Evolutionary conservation across 2,888 invertebrate genomes (phyloP).

Genomic region (Caenorhabditis drosophilae): DNA sequence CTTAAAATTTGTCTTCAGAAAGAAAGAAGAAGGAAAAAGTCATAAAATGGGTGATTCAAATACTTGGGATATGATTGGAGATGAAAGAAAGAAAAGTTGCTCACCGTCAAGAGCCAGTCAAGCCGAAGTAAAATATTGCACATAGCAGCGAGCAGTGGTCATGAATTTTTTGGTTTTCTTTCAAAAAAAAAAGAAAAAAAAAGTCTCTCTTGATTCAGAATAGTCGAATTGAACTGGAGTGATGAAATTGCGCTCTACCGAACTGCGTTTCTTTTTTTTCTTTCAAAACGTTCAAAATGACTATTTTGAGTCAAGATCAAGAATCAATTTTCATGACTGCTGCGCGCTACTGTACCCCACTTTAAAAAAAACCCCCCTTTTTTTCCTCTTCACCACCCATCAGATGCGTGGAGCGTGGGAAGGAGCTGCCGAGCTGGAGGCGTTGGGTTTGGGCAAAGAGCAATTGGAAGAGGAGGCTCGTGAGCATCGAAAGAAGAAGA

Average conservation of each 20-base stretch:
- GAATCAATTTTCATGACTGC: too few relatives aligned
- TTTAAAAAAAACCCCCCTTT: too few relatives aligned
- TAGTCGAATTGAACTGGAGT: too few relatives aligned
- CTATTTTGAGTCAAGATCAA: too few relatives aligned
- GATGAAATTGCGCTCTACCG: too few relatives aligned
- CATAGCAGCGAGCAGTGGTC: conserved; percentile 6
- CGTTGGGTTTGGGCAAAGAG: conserved; percentile 41
- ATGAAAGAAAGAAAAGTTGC: conserved; percentile 35
- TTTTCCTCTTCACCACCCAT: too few relatives aligned
- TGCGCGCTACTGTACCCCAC: too few relatives aligned
- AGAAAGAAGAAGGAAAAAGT: not conserved
- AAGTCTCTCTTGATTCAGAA: too few relatives aligned
- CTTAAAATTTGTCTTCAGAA: too few relatives aligned
- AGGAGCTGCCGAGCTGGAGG: conserved; percentile 40
- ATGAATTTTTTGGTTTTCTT: conserved; percentile 5
- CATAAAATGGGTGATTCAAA: conserved; percentile 49
- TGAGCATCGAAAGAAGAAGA: conserved; percentile 39
- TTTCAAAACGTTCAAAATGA: too few relatives aligned
- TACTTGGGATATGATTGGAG: conserved; percentile 64
- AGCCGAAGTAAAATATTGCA: conserved; percentile 36
- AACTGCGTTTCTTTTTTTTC: too few relatives aligned
- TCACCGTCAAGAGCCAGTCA: conserved; percentile 43
- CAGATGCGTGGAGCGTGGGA: conserved; percentile 29
- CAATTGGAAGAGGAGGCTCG: conserved; percentile 41
- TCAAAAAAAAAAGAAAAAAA: too few relatives aligned